Conservation (phyloP, 1,140 invertebrate species). For the Pararge aegeria region DNA sequence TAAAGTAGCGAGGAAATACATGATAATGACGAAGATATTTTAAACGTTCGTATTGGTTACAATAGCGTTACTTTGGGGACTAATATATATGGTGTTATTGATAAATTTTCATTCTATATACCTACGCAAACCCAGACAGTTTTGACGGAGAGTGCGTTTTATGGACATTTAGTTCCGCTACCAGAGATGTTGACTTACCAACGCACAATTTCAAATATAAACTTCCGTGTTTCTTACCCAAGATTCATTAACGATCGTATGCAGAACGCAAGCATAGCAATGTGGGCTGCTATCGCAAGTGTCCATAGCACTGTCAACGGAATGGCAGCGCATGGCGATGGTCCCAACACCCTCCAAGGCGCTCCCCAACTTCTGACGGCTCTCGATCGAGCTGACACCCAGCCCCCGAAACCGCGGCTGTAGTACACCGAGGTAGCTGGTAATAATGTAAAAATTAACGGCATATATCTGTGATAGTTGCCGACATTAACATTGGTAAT, state of each 20-base stretch:
- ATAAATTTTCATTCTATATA: too few species aligned
- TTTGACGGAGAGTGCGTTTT: too few species aligned
- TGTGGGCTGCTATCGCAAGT: slow-evolving; percentile 68
- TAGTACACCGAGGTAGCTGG: slow-evolving; percentile 69
- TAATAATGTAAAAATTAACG: slow-evolving; percentile 15
- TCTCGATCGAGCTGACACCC: slow-evolving; percentile 71
- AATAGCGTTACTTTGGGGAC: too few species aligned
- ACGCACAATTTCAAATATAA: too few species aligned
- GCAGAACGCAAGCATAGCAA: slow-evolving; percentile 71
- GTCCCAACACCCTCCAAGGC: slow-evolving; percentile 77
- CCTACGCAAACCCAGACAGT: too few species aligned
- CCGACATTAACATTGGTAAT: too few species aligned
- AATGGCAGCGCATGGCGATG: slow-evolving; percentile 66
- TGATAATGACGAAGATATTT: too few species aligned
- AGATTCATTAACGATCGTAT: slow-evolving; percentile 64
- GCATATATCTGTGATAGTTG: not conserved
- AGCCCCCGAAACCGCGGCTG: slow-evolving; percentile 70
- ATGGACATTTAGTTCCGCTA: too few species aligned
- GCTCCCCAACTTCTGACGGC: slow-evolving; percentile 62
- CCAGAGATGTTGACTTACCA: too few species aligned
- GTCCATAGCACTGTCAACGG: slow-evolving; percentile 78
- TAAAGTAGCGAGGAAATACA: too few species aligned
- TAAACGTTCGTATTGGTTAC: too few species aligned
- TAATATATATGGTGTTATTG: too few species aligned
- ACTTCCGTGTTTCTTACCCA: slow-evolving; percentile 45